Conservation (phyloP, 2,113 vertebrate genomes). For the Anseranas semipalmata region DNA sequence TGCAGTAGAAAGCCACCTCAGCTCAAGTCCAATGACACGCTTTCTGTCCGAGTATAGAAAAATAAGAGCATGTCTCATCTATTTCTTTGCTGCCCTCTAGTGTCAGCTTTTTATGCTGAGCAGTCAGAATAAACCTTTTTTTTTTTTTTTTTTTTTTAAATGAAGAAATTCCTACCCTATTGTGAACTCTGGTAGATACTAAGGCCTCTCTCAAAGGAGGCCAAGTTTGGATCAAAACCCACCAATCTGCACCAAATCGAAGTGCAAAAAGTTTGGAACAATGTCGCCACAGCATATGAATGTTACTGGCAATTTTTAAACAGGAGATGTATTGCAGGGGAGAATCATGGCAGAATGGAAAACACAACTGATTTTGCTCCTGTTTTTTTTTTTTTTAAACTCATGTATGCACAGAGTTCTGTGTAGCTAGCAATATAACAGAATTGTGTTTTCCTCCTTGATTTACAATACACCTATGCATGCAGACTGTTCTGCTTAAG, state of each 20-base stretch:
- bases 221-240: not conserved
- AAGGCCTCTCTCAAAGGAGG: not conserved
- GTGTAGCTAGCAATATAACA: not conserved
- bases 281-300: not conserved
- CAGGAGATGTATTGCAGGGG: not conserved
- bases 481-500: not conserved
- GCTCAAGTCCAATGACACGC: not conserved
- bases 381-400: not conserved
- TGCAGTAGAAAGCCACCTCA: not conserved
- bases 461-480: not conserved
- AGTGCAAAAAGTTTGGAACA: not conserved
- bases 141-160: not conserved
- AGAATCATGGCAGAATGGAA: not conserved
- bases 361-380: not conserved
- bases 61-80: not conserved
- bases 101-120: not conserved
- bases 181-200: not conserved
- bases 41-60: not conserved
- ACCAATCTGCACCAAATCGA: not conserved
- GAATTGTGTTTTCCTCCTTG: not conserved
- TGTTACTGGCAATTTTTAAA: not conserved
- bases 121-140: not conserved
- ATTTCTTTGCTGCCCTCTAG: not conserved
- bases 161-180: not conserved
- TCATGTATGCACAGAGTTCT: fast-evolving